A percentile compares a stretch with the other conserved stretches of the same genome.
Conservation (phyloP, 2,888 invertebrate species). For the Diarsia dahlii region DNA sequence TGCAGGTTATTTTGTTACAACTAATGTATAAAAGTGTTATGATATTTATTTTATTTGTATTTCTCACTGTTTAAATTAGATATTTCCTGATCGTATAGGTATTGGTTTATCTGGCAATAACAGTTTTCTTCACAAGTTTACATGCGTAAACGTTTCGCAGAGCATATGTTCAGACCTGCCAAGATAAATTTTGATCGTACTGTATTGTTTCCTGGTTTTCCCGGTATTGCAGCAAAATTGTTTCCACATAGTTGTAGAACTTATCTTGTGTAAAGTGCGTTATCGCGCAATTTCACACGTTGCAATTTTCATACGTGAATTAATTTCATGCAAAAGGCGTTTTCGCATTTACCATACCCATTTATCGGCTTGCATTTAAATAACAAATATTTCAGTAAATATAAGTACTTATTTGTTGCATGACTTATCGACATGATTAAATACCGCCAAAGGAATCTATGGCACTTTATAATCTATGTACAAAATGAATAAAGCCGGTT, state of each 20-base stretch:
- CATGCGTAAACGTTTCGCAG: too few relatives aligned
- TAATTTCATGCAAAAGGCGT: slow-evolving; percentile 42
- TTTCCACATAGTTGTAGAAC: slow-evolving; percentile 3
- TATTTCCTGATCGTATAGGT: too few relatives aligned
- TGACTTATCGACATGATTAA: not conserved
- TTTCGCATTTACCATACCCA: not conserved
- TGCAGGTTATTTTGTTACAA: too few relatives aligned
- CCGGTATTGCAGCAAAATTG: slow-evolving; percentile 5
- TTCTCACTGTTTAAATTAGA: too few relatives aligned
- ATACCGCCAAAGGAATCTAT: not conserved
- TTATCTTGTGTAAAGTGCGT: slow-evolving; percentile 23
- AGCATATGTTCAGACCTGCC: too few relatives aligned
- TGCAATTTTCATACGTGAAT: slow-evolving; percentile 24
- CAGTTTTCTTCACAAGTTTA: too few relatives aligned
- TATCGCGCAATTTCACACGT: slow-evolving; percentile 34
- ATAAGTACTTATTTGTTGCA: not conserved
- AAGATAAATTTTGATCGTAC: too few relatives aligned
- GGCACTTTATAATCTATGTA: not conserved
- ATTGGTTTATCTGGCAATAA: too few relatives aligned
- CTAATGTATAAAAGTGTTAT: too few relatives aligned
- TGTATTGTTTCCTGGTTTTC: slow-evolving; percentile 9
- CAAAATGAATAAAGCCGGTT: not conserved
- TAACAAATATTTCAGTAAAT: slow-evolving; percentile 14
- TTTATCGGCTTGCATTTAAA: slow-evolving; percentile 1
- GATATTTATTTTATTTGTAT: too few relatives aligned